A percentile compares a stretch with the other conserved stretches of the same genome.
Evolutionary conservation across 2,113 vertebrate genomes (phyloP).

Genomic region (Megaceryle maxima): DNA sequence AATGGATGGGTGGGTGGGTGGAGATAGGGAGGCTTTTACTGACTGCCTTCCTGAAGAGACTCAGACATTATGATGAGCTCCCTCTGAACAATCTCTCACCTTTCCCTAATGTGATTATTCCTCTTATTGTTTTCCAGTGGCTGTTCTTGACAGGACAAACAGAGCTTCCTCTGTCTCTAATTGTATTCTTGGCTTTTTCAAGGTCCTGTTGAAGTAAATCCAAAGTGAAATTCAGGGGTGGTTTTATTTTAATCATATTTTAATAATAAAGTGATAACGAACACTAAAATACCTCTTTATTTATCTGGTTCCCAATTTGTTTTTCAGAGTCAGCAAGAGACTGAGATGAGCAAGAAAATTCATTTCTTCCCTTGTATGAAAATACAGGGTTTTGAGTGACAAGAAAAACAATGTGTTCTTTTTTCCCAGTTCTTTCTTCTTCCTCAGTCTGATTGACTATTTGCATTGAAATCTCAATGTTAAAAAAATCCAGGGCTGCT

Average conservation of each 20-base stretch:
- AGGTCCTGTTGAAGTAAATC: conserved; percentile 53
- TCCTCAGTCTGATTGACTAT: conserved; percentile 77
- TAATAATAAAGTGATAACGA: not conserved
- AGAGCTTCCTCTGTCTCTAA: conserved; percentile 41
- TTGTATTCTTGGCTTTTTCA: conserved; percentile 53
- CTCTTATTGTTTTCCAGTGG: conserved; percentile 78
- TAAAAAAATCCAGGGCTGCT: conserved; percentile 82
- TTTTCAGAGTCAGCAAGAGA: conserved; percentile 16
- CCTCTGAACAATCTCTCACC: conserved; percentile 50
- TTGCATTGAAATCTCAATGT: conserved; percentile 82
- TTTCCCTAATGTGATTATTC: conserved; percentile 76
- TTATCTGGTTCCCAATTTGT: not conserved
- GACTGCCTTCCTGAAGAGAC: not conserved
- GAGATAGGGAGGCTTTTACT: not conserved
- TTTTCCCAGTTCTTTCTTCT: conserved; percentile 78
- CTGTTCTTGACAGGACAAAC: conserved; percentile 66
- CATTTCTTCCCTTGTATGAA: conserved; percentile 57
- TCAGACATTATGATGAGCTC: not conserved
- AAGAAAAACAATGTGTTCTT: conserved; percentile 79
- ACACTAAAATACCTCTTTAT: conserved; percentile 70
- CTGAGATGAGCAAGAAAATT: conserved; percentile 12
- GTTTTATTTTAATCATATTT: not conserved
- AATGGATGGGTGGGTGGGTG: not conserved
- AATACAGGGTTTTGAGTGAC: conserved; percentile 68
- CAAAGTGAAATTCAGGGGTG: not conserved